These are phyloP conservation scores for Phodopus roborovskii DNA, from an alignment of 2,113 vertebrate species.

Conservation along the genomic window DNA sequence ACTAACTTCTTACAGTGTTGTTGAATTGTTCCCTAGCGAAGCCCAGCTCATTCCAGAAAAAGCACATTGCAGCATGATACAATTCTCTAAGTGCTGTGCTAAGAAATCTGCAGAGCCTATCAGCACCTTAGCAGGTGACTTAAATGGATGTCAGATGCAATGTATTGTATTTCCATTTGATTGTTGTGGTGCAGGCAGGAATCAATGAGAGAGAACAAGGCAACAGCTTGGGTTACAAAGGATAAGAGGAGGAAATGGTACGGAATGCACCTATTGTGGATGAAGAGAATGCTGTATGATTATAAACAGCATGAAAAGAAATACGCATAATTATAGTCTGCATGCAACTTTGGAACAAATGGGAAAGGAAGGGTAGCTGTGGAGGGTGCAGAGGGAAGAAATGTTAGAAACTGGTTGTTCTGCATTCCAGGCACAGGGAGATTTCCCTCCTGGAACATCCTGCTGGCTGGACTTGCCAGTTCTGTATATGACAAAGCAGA, in stretches of 20 bases:
- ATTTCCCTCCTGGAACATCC: conserved; percentile 71
- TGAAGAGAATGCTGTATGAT: conserved; percentile 55
- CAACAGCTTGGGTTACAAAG: conserved; percentile 53
- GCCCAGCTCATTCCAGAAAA: conserved; percentile 42
- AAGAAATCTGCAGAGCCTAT: conserved; percentile 50
- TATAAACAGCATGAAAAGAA: conserved; percentile 70
- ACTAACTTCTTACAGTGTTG: neutral
- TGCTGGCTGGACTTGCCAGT: conserved; percentile 77
- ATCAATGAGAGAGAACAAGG: conserved; percentile 77
- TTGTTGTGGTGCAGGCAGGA: conserved; percentile 27
- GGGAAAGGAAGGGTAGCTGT: neutral
- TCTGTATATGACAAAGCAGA: conserved; percentile 87
- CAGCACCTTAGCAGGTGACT: conserved; percentile 18
- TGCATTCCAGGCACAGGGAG: conserved; percentile 83
- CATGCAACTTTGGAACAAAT: conserved; percentile 50
- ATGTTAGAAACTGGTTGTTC: conserved; percentile 65
- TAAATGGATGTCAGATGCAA: conserved; percentile 57
- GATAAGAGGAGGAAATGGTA: conserved; percentile 39
- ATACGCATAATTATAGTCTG: conserved; percentile 62
- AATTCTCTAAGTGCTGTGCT: conserved; percentile 49
- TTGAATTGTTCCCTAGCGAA: conserved; percentile 18
- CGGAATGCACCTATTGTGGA: conserved; percentile 22
- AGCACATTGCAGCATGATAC: conserved; percentile 12
- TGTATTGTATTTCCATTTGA: conserved; percentile 75
- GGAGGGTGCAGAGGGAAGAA: conserved; percentile 59